These are phyloP conservation scores for Dicranocentrus wangi DNA, from an alignment of 2,888 invertebrate genomes.

Conservation along the genomic window DNA sequence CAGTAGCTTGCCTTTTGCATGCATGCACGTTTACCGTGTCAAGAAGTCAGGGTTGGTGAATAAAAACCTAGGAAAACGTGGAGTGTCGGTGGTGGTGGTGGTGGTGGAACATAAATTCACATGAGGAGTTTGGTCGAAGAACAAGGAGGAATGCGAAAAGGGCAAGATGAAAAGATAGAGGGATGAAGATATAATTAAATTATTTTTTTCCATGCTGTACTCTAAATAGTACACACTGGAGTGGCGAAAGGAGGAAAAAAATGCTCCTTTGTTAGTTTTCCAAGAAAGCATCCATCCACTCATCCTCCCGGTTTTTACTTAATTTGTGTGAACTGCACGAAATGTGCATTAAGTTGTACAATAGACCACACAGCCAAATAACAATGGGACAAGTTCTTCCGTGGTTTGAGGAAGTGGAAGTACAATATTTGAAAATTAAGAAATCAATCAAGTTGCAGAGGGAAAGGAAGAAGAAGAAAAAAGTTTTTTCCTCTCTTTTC, in stretches of 20 bases:
- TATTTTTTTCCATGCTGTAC: conserved; percentile 42
- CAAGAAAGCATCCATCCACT: conserved; percentile 6
- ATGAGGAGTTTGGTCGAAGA: conserved; percentile 15
- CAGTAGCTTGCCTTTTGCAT: too few species aligned
- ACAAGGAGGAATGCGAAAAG: too few species aligned
- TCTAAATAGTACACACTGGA: background rate
- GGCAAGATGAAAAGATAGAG: conserved; percentile 33
- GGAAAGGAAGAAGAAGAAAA: conserved; percentile 7
- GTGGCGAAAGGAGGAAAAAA: background rate
- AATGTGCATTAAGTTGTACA: background rate
- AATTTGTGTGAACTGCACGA: background rate
- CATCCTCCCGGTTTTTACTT: conserved; percentile 6
- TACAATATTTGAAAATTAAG: conserved; percentile 57
- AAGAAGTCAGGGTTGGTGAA: too few species aligned
- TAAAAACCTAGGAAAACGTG: too few species aligned
- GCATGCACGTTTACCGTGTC: too few species aligned
- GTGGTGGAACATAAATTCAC: conserved; percentile 47
- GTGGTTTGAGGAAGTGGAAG: background rate
- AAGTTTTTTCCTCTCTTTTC: conserved; percentile 32
- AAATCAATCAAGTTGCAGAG: conserved; percentile 55
- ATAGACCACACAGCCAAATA: background rate
- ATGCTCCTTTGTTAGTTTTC: conserved; percentile 12
- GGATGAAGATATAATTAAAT: conserved; percentile 40
- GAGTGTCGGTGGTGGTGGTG: conserved; percentile 4
- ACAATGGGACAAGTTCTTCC: background rate